Conservation (phyloP, 2,113 vertebrate genomes). For the Myanophis thanlyinensis region DNA sequence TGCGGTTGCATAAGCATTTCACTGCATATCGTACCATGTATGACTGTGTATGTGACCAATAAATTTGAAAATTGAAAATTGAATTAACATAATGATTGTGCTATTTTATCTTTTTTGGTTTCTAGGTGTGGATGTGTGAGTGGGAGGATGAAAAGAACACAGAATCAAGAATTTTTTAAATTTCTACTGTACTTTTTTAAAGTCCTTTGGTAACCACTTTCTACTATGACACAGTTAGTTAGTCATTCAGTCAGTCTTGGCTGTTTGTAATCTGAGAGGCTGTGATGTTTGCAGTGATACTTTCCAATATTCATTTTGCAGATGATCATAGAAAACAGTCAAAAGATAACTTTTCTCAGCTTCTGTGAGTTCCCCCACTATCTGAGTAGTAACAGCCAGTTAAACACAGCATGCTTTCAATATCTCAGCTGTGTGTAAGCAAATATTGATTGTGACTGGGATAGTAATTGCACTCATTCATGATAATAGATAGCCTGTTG, state of each 20-base stretch:
- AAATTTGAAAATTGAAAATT: too few species aligned
- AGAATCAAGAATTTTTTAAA: not conserved
- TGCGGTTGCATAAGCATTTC: too few species aligned
- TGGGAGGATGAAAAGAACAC: not conserved
- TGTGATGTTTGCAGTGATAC: constrained; percentile 46
- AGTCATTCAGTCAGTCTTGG: not conserved
- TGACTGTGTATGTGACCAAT: too few species aligned
- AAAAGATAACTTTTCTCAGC: constrained; percentile 48
- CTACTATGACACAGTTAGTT: constrained; percentile 9
- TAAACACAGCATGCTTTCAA: constrained; percentile 59
- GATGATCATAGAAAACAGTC: constrained; percentile 55
- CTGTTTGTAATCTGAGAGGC: constrained; percentile 27
- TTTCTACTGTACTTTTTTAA: not conserved
- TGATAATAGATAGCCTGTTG: constrained; percentile 66
- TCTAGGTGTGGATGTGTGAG: not conserved
- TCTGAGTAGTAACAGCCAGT: constrained; percentile 50
- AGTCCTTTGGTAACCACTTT: not conserved
- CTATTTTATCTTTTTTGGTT: constrained; percentile 5
- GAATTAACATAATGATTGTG: not conserved
- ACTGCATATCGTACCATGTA: too few species aligned
- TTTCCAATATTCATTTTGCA: constrained; percentile 58
- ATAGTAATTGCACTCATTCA: constrained; percentile 65
- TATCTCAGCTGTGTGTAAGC: constrained; percentile 62
- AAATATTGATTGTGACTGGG: constrained; percentile 69
- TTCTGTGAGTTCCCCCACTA: constrained; percentile 39